Percentiles rank a stretch among this genome's conserved stretches.
phyloP scores from a whole-genome alignment of 2,113 vertebrate species.

The Dryoscopus gambensis region DNA sequence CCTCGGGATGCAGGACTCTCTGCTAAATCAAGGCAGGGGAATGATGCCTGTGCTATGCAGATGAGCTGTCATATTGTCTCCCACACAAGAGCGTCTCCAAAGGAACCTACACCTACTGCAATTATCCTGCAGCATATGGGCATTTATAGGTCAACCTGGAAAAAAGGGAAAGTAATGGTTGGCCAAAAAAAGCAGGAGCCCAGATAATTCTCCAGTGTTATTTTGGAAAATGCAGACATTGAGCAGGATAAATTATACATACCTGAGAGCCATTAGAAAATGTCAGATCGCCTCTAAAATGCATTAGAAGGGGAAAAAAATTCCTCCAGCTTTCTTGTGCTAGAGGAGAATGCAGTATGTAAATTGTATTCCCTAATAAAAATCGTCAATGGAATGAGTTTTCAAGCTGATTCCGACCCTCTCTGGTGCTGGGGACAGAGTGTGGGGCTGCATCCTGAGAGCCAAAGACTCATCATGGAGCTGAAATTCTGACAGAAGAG shows the following conservation, averaged over 20 bases:
- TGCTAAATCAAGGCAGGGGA: slow-evolving; percentile 28
- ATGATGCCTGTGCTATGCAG: slow-evolving; percentile 48
- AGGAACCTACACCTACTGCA: slow-evolving; percentile 59
- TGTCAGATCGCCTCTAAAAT: not conserved
- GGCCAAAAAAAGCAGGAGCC: slow-evolving; percentile 31
- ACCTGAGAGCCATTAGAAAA: slow-evolving; percentile 38
- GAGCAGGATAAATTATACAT: slow-evolving; percentile 13
- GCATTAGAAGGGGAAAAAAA: not conserved
- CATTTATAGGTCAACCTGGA: slow-evolving; percentile 54
- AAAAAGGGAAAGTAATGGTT: slow-evolving; percentile 3
- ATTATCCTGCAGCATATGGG: slow-evolving; percentile 51
- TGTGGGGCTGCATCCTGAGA: not conserved
- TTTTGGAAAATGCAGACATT: not conserved
- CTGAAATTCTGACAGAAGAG: not conserved
- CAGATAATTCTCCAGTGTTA: not conserved
- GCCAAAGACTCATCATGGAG: not conserved
- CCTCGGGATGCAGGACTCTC: not conserved
- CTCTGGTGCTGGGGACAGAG: too few relatives aligned
- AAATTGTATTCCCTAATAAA: slow-evolving; percentile 1
- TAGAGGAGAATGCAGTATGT: not conserved
- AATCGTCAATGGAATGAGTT: not conserved
- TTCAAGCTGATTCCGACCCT: too few relatives aligned
- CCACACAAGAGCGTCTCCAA: slow-evolving; percentile 47
- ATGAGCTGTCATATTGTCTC: slow-evolving; percentile 63
- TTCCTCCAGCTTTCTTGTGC: not conserved